Evolutionary conservation across 1,140 invertebrate species (phyloP), one percentile per base, ranked within the genome.

Genomic region (Dendrolimus punctatus): DNA sequence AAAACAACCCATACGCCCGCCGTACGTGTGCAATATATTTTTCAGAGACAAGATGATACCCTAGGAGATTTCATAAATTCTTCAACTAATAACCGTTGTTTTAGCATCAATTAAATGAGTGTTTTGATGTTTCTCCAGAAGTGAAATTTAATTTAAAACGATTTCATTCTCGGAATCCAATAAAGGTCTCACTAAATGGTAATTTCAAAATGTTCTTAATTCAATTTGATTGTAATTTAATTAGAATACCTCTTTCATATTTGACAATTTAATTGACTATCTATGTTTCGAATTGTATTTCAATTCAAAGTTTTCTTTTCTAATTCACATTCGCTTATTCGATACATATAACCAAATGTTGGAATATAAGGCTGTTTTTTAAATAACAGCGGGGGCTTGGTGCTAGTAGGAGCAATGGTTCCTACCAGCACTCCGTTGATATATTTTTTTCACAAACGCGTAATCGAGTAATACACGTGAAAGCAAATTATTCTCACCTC

Each of bases 151-250:
- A 63, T 59, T 59, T 59, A 23, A 44, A 59, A 59, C 56, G 55
- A 53, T 50, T 56, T 55, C 62, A 71, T 70, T 62, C 64, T 65
- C 58, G 55, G 65, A 75, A 77, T 74, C 68, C 71, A 76, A 77
- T 75, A 75, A 78, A 56, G 67, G 54, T 59, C 59, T 64, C 55
- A 58, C 59, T 62, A 68, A 74, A 68, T 71, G 70, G 76, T 73
- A 76, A 70, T 73, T 74, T 71, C 66, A 69, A 73, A 69, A 68
- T 58, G 60, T 60, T 68, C 73, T 55, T 59, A 71, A 63, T 69
- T 23, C 23, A 23, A 23, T 23, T 64, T 68, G 65, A 77, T 76
- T 71, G 68, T 72, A 71, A 70, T 67, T 54, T 60, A 55, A 69
- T 71, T 71, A 64, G 53, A 76, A 63, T 66, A 59, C 55, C 58